Conservation (phyloP, 53 echinoderm and acorn worm genomes). For the Paracentrotus lividus region DNA sequence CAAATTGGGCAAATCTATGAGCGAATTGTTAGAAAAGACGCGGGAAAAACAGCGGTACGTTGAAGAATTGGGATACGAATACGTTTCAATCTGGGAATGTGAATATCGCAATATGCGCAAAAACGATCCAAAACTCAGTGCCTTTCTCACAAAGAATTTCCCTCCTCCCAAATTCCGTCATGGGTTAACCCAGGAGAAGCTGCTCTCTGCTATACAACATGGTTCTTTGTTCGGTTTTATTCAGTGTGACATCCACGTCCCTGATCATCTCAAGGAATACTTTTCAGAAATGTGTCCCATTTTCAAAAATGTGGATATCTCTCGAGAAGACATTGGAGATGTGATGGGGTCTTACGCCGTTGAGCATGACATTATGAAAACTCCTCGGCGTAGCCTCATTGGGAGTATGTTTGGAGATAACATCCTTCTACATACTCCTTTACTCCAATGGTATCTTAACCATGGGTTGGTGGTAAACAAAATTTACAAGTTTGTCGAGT, state of each 20-base stretch:
- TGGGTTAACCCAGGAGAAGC: not conserved
- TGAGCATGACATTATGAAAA: not conserved
- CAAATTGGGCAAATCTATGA: not conserved
- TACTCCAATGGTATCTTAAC: slow-evolving; percentile 69
- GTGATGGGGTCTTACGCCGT: slow-evolving; percentile 52
- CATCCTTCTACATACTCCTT: slow-evolving; percentile 49
- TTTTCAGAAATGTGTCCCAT: slow-evolving; percentile 29
- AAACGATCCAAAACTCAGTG: not conserved
- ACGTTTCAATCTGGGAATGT: not conserved
- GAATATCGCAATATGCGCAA: not conserved
- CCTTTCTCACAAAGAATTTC: not conserved
- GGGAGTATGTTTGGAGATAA: slow-evolving; percentile 78
- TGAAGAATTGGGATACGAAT: not conserved
- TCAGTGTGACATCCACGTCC: not conserved
- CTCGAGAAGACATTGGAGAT: slow-evolving; percentile 74
- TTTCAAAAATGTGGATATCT: slow-evolving; percentile 46
- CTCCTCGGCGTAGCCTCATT: slow-evolving; percentile 75
- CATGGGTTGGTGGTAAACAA: slow-evolving; percentile 61
- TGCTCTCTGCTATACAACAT: not conserved
- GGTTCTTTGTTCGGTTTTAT: not conserved
- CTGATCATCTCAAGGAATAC: not conserved
- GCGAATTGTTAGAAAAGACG: slow-evolving; percentile 28
- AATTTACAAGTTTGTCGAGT: slow-evolving; percentile 39
- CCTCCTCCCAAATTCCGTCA: not conserved
- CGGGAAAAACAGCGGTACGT: slow-evolving; percentile 45